Percentiles rank a stretch among this genome's conserved stretches.
These are phyloP conservation scores for Bagarius yarrelli DNA, from an alignment of 2,113 vertebrate species.

Conservation along the genomic window DNA sequence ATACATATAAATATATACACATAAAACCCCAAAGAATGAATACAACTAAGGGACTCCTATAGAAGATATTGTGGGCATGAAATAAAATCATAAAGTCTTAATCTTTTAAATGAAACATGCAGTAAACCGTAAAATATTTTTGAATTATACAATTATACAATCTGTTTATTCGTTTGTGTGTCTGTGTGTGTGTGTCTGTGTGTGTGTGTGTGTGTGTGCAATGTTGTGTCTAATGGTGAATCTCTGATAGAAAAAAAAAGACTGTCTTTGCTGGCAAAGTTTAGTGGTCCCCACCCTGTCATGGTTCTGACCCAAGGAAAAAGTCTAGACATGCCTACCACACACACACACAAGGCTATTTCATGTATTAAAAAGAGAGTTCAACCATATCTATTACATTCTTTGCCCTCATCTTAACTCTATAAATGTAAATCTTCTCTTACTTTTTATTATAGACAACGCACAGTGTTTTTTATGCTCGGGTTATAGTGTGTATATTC, in stretches of 20 bases:
- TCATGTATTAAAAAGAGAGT: no score
- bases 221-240: neutral
- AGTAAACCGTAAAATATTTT: no score
- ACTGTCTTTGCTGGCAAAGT: constrained; percentile 21
- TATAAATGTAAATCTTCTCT: no score
- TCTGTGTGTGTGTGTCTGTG: neutral
- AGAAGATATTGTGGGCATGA: neutral
- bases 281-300: constrained; percentile 1
- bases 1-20: neutral
- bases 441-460: no score
- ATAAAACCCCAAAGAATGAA: neutral
- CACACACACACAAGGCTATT: constrained; percentile 10
- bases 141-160: no score
- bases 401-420: no score
- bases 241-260: neutral
- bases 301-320: constrained; percentile 43
- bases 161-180: neutral
- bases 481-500: no score
- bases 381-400: no score
- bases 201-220: constrained; percentile 1
- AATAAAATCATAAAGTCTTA: no score
- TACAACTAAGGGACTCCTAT: neutral
- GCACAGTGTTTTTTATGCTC: no score
- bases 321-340: constrained; percentile 47
- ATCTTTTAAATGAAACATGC: no score